Percentiles rank a stretch among this genome's conserved stretches.
Conservation (phyloP, 2,797 vertebrate genomes). For the Okamejei kenojei region DNA sequence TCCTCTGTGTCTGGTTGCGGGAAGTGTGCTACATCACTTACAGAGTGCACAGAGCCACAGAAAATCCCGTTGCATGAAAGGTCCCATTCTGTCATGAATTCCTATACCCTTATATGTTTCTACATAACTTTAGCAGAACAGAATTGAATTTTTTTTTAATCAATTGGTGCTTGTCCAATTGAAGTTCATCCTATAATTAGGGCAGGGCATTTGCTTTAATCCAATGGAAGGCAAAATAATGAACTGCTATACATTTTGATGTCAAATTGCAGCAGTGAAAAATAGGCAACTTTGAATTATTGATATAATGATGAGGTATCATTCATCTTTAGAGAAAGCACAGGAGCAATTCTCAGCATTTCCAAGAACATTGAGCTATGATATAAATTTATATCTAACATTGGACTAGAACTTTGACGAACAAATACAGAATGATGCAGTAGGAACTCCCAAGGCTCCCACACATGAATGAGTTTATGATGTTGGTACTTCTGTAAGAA, state of each 20-base stretch:
- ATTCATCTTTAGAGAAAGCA: not conserved
- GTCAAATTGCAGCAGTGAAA: not conserved
- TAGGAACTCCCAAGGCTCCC: not conserved
- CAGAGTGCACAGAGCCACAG: no score
- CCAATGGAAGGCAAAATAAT: constrained; percentile 9
- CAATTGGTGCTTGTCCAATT: not conserved
- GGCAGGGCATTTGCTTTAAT: not conserved
- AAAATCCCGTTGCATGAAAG: no score
- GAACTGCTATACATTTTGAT: not conserved
- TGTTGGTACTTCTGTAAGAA: not conserved
- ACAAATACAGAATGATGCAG: not conserved
- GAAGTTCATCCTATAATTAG: not conserved
- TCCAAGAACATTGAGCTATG: not conserved
- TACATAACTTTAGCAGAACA: not conserved
- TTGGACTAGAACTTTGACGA: not conserved
- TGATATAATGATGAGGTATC: not conserved
- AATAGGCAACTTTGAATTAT: not conserved
- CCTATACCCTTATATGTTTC: not conserved
- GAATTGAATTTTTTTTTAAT: not conserved
- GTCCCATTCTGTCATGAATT: no score
- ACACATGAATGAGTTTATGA: not conserved
- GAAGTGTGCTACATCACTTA: no score
- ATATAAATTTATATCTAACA: not conserved
- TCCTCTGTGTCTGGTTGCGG: no score
- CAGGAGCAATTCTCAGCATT: not conserved